Base-by-base conservation (phyloP, 37 sponge, comb jelly and placozoan genomes). In the Haliclona indistincta region DNA sequence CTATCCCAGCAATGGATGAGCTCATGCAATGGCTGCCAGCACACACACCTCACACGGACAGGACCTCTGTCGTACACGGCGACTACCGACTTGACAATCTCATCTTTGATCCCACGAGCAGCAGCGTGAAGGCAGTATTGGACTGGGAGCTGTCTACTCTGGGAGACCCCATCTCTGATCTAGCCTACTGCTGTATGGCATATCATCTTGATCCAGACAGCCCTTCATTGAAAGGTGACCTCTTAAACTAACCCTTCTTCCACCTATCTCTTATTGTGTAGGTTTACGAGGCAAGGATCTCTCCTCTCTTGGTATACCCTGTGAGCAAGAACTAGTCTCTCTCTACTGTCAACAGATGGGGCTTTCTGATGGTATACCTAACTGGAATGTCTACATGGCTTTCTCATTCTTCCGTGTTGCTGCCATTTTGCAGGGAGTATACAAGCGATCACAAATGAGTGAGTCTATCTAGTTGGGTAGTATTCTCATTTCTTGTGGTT, bases 71-170 rank as follows among this genome's bases (percentile, higher is more conserved):
- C 0, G 93, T 93, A 0, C 93, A 93, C 67, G 93, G 93, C 40
- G 93, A 93, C 64, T 93, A 47, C 61, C 64, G 85, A 28, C 19
- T 88, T 34, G 89, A 88, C 70, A 88, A 88, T 70, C 61, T 88
- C 34, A 83, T 88, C 23, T 77, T 78, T 61, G 39, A 73, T 25
- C 30, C 32, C 23, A 69, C 70, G 62, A 11, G 43, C 34, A 81
- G 85, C 26, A 33, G 41, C 54, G 93, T 93, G 43, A 22, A 76
- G 1, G 85, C 85, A 53, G 89, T 93, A 26, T 71, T 93, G 41
- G 93, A 93, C 75, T 93, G 93, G 93, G 93, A 93, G 55, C 67
- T 93, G 51, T 88, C 86, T 45, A 82, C 93, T 36, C 73, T 93
- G 5, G 93, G 93, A 25, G 79, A 88, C 39, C 88, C 93, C 6